These are phyloP conservation scores for Peromyscus eremicus DNA, from an alignment of 2,797 vertebrate species.

Conservation along the genomic window DNA sequence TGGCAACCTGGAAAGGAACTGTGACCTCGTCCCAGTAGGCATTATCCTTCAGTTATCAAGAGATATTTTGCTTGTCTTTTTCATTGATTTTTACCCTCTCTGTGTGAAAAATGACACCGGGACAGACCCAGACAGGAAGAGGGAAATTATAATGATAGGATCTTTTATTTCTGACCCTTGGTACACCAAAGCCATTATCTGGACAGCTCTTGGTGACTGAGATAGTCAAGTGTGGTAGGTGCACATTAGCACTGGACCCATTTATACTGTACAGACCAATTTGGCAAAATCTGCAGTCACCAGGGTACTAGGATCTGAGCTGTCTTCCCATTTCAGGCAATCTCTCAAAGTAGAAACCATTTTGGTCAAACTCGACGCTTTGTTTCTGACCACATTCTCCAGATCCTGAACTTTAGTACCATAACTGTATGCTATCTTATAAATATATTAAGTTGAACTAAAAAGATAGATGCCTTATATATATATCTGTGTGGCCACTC, in stretches of 20 bases:
- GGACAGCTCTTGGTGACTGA: constrained; percentile 51
- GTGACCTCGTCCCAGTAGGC: neutral
- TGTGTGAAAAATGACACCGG: constrained; percentile 9
- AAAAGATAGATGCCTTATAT: neutral
- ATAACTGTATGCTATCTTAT: neutral
- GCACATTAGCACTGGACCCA: neutral
- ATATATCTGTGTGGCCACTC: neutral
- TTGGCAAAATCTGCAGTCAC: neutral
- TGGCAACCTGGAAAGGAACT: neutral
- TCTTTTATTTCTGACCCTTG: constrained; percentile 43
- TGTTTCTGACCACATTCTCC: constrained; percentile 41
- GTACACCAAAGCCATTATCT: constrained; percentile 25
- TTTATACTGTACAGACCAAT: constrained; percentile 18
- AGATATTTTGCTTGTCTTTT: constrained; percentile 46
- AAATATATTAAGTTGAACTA: neutral
- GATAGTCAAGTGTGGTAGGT: constrained; percentile 48
- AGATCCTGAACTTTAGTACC: neutral
- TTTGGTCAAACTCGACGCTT: neutral
- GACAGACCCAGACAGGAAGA: neutral
- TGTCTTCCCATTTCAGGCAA: neutral
- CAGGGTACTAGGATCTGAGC: neutral
- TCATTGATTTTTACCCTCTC: neutral
- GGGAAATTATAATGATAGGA: constrained; percentile 12
- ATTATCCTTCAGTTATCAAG: constrained; percentile 28
- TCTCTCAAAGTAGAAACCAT: constrained; percentile 14